Conservation (phyloP, 2,113 vertebrate species). For the Nicator chloris region DNA sequence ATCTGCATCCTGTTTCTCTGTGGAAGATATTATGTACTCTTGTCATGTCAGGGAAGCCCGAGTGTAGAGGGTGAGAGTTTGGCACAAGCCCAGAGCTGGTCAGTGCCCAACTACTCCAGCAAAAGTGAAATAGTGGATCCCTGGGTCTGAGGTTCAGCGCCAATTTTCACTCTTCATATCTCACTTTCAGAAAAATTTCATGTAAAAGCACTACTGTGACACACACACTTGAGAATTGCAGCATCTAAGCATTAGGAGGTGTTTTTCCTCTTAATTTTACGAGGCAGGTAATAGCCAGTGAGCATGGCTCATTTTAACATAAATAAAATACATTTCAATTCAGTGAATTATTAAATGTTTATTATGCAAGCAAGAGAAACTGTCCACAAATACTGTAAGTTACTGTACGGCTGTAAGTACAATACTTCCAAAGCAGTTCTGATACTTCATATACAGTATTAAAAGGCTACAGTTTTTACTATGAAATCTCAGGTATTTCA, state of each 20-base stretch:
- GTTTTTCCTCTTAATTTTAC: background rate
- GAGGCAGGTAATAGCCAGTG: background rate
- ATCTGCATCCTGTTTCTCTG: background rate
- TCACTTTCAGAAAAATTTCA: background rate
- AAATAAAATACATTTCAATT: background rate
- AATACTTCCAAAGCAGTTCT: constrained; percentile 34
- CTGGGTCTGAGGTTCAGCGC: background rate
- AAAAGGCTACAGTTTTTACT: constrained; percentile 49
- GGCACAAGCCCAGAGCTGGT: no score
- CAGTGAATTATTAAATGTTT: constrained; percentile 37
- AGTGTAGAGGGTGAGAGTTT: background rate
- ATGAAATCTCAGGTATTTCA: constrained; percentile 57
- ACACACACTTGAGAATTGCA: background rate
- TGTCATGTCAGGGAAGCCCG: accelerated
- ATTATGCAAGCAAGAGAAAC: constrained; percentile 59
- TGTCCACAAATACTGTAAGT: constrained; percentile 47
- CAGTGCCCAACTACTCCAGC: no score
- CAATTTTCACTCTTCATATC: background rate
- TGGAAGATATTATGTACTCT: background rate
- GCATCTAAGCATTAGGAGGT: background rate
- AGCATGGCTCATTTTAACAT: background rate
- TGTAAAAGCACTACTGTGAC: background rate
- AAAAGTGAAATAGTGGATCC: background rate
- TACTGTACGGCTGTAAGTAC: constrained; percentile 46
- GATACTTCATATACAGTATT: constrained; percentile 18